Percentiles rank a stretch among this genome's conserved stretches.
phyloP scores from a whole-genome alignment of 2,888 invertebrate genomes.

The Gryllus longicercus region DNA sequence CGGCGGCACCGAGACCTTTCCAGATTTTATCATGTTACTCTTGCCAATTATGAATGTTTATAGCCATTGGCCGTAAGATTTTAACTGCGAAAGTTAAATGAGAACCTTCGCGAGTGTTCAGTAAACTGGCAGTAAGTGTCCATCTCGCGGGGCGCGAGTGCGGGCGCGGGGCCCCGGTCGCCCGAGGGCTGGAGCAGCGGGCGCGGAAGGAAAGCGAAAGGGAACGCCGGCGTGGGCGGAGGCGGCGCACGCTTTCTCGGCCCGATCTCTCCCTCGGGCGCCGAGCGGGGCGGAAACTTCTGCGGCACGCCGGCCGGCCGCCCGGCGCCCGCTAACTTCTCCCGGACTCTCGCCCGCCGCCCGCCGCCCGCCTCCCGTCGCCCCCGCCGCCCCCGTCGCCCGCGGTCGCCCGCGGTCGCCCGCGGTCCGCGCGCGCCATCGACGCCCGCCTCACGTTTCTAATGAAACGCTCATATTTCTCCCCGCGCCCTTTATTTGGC shows the following conservation, averaged over 20 bases:
- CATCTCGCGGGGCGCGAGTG: background rate
- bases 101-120: background rate
- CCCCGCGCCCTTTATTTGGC: too few species aligned
- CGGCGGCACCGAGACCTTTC: background rate
- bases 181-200: background rate
- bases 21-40: background rate
- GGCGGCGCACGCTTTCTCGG: too few species aligned
- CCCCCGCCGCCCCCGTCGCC: too few species aligned
- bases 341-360: too few species aligned
- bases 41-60: constrained; percentile 17
- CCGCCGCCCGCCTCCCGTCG: too few species aligned
- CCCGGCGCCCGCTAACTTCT: too few species aligned
- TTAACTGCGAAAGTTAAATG: constrained; percentile 8
- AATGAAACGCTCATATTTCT: background rate
- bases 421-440: background rate
- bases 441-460: background rate
- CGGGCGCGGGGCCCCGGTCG: background rate
- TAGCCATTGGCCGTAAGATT: background rate
- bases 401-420: too few species aligned
- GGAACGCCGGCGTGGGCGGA: too few species aligned
- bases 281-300: too few species aligned
- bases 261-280: too few species aligned
- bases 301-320: too few species aligned
- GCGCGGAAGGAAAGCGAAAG: background rate
- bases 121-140: background rate